These are phyloP conservation scores for Hirudo medicinalis DNA, from an alignment of 1,140 invertebrate genomes.

Conservation along the genomic window DNA sequence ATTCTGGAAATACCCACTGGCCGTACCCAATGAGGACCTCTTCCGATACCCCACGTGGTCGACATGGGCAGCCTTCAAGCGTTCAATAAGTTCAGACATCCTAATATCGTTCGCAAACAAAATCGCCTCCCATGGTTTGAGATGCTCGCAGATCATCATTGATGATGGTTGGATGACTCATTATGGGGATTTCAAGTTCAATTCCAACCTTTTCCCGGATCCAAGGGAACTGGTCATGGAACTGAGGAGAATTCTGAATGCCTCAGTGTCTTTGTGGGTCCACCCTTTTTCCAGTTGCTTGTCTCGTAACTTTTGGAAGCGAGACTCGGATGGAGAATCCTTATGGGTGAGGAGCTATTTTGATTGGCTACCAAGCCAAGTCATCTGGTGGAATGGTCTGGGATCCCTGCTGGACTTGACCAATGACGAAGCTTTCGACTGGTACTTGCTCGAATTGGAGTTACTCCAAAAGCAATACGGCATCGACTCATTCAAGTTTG, in stretches of 20 bases:
- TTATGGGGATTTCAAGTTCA: constrained; percentile 62
- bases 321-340: neutral
- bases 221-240: constrained; percentile 47
- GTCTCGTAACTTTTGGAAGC: constrained; percentile 42
- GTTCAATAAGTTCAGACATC: constrained; percentile 48
- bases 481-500: constrained; percentile 75
- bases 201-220: constrained; percentile 56
- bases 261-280: constrained; percentile 66
- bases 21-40: constrained; percentile 14
- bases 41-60: constrained; percentile 59
- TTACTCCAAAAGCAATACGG: constrained; percentile 47
- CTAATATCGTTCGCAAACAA: constrained; percentile 54
- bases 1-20: constrained; percentile 2
- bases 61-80: constrained; percentile 65
- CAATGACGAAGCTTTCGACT: constrained; percentile 54
- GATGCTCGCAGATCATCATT: constrained; percentile 64
- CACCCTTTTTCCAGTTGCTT: constrained; percentile 72
- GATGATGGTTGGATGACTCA: constrained; percentile 75
- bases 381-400: constrained; percentile 23
- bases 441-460: constrained; percentile 50
- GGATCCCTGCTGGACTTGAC: constrained; percentile 48
- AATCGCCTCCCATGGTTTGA: constrained; percentile 54
- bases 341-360: neutral
- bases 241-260: constrained; percentile 50
- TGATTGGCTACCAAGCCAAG: constrained; percentile 7